Conservation (phyloP, 2,888 invertebrate genomes). For the Anarsia innoxiella region DNA sequence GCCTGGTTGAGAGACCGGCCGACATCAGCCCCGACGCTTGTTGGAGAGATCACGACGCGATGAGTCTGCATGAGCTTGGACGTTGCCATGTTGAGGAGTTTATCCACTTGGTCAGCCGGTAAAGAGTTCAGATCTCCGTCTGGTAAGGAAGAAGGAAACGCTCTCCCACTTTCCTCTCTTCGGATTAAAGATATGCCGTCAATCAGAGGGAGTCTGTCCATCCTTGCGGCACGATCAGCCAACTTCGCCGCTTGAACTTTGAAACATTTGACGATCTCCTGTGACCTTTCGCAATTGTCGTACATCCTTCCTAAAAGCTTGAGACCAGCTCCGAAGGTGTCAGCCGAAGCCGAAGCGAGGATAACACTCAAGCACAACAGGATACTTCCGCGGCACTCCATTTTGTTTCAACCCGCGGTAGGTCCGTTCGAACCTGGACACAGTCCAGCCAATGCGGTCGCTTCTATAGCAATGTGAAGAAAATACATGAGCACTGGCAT, state of each 20-base stretch:
- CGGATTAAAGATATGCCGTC: conserved; percentile 78
- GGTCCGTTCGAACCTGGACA: conserved; percentile 36
- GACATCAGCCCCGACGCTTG: conserved; percentile 53
- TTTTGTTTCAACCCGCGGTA: conserved; percentile 47
- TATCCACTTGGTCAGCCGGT: conserved; percentile 76
- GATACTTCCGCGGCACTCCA: conserved; percentile 62
- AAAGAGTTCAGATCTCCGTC: conserved; percentile 77
- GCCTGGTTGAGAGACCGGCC: conserved; percentile 70
- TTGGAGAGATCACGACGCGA: conserved; percentile 70
- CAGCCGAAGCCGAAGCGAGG: conserved; percentile 45
- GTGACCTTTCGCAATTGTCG: conserved; percentile 77
- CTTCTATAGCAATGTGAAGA: conserved; percentile 70
- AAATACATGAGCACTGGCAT: conserved; percentile 68
- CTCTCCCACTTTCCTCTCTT: conserved; percentile 56
- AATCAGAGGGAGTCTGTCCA: conserved; percentile 76
- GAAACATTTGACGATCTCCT: conserved; percentile 81
- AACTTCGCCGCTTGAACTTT: conserved; percentile 81
- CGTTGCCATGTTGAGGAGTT: conserved; percentile 71
- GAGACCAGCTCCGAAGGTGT: conserved; percentile 58
- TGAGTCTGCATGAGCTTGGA: conserved; percentile 77
- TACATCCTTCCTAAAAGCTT: conserved; percentile 72
- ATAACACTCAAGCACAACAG: conserved; percentile 52
- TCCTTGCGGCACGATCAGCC: conserved; percentile 77
- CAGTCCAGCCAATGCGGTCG: conserved; percentile 56
- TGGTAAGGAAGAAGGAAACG: conserved; percentile 66